A percentile compares a stretch with the other conserved stretches of the same genome.
Conservation (phyloP, 2,888 invertebrate genomes). For the Ormyrus nitidulus region DNA sequence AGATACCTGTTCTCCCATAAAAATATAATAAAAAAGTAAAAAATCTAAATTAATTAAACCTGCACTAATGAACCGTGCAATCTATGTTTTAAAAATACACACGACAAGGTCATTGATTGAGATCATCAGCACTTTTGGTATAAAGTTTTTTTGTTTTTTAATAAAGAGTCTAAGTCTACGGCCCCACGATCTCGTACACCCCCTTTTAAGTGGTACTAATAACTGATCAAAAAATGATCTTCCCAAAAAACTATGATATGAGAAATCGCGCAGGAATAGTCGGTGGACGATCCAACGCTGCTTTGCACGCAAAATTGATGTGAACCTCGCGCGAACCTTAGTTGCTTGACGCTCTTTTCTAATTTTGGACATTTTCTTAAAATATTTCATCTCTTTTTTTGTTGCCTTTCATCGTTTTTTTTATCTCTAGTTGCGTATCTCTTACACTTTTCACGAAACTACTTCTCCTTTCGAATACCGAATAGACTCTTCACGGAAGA, state of each 20-base stretch:
- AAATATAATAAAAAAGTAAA: slow-evolving; percentile 12
- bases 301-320: slow-evolving; percentile 14
- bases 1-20: background rate
- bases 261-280: slow-evolving; percentile 60
- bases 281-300: slow-evolving; percentile 1
- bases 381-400: slow-evolving; percentile 57
- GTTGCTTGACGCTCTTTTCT: slow-evolving; percentile 36
- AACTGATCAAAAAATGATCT: slow-evolving; percentile 45
- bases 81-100: slow-evolving; percentile 9
- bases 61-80: no score
- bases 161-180: slow-evolving; percentile 42
- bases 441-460: slow-evolving; percentile 6
- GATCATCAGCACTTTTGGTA: slow-evolving; percentile 53
- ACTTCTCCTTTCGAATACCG: slow-evolving; percentile 1
- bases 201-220: slow-evolving; percentile 27
- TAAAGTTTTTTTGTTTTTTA: slow-evolving; percentile 37
- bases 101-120: slow-evolving; percentile 33
- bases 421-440: background rate
- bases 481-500: slow-evolving; percentile 48
- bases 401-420: slow-evolving; percentile 11
- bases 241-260: slow-evolving; percentile 64
- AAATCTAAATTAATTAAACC: background rate
- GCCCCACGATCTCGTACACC: slow-evolving; percentile 5
- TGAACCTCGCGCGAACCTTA: slow-evolving; percentile 49
- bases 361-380: slow-evolving; percentile 58